A percentile compares a stretch with the other conserved stretches of the same genome.
These are phyloP conservation scores for Pseudoips prasinana DNA, from an alignment of 2,888 invertebrate genomes.

Conservation along the genomic window DNA sequence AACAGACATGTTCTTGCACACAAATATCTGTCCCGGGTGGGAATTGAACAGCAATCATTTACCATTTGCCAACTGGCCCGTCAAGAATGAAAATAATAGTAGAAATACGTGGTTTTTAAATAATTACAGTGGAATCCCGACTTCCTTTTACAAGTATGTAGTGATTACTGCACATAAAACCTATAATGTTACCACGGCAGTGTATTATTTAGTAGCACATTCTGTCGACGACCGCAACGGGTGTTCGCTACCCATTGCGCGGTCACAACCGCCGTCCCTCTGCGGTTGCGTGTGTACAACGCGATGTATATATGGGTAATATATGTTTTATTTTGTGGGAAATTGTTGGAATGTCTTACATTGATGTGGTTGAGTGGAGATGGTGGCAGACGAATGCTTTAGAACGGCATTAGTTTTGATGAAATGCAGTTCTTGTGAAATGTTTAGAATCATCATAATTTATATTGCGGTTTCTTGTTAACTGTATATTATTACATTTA, in stretches of 20 bases:
- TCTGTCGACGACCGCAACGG: slow-evolving; percentile 30
- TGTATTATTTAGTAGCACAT: slow-evolving; percentile 32
- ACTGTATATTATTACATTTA: no score
- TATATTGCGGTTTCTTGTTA: no score
- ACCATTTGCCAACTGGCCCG: no score
- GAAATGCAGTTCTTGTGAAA: no score
- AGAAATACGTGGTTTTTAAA: slow-evolving; percentile 20
- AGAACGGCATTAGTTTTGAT: no score
- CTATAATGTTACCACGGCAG: slow-evolving; percentile 21
- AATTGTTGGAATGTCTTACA: slow-evolving; percentile 17
- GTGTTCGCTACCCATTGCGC: slow-evolving; percentile 32
- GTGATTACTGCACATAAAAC: slow-evolving; percentile 32
- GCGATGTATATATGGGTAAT: slow-evolving; percentile 30
- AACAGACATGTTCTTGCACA: no score
- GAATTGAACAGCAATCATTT: no score
- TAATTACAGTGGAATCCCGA: slow-evolving; percentile 16
- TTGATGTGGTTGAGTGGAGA: slow-evolving; percentile 15
- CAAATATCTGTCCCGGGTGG: no score
- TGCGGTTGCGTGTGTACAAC: slow-evolving; percentile 22
- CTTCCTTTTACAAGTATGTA: slow-evolving; percentile 33
- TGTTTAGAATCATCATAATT: no score
- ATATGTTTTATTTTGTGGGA: slow-evolving; percentile 17
- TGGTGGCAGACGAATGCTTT: slow-evolving; percentile 5
- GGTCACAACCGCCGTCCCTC: slow-evolving; percentile 13
- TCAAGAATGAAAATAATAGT: no score